Base-by-base conservation (phyloP, 2,797 vertebrate species). In the Vireo griseus region DNA sequence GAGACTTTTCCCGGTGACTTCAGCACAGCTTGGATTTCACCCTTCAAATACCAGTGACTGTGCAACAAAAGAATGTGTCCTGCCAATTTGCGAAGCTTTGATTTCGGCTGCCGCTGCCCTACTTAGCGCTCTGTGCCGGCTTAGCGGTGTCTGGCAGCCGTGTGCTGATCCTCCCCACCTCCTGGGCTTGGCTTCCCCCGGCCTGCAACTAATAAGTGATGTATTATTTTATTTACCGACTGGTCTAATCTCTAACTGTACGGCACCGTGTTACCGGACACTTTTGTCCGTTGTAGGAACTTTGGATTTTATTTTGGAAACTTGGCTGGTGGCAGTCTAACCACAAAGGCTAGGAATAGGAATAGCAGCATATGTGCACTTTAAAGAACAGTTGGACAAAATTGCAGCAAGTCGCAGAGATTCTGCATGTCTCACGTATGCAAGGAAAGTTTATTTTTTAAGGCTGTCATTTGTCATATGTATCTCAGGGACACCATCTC, bases 281-380 rank as follows among this genome's bases (percentile, higher is more conserved):
- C 20, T 93, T 94, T 35, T 13, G 33, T 85, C 52, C 95, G 79
- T 74, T 94, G 82, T 87, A 92, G 76, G 71, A 94, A 69, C 63
- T 78, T 94, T 16, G 16, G 83, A 57, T 88, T 95, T 94, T 95
- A 92, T 96, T 96, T 95, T 96, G 94, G 94, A 96, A 97, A 96
- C 86, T 96, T 95, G 95, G 92, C 94, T 54, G 48, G 51, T 58
- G 19, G 54, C 35, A 74, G 13, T 29, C 47, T 88, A 84, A 96
- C 93, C 95, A 88, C 91, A 88, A 79, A 68, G 57, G n/a, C 77
- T 80, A 92, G 82, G 86, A 80, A 74, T 29, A 88, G 77, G 79
- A 94, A 77, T 65, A 94, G 71, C 44, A 81, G 61, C 44, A 50
- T 63, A 42, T 58, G 72, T 76, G 67, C 48, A 55, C 42, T 75